A percentile compares a stretch with the other conserved stretches of the same genome.
These are phyloP conservation scores for Oryzias dopingdopingensis DNA, from an alignment of 2,797 vertebrate species.

Conservation along the genomic window DNA sequence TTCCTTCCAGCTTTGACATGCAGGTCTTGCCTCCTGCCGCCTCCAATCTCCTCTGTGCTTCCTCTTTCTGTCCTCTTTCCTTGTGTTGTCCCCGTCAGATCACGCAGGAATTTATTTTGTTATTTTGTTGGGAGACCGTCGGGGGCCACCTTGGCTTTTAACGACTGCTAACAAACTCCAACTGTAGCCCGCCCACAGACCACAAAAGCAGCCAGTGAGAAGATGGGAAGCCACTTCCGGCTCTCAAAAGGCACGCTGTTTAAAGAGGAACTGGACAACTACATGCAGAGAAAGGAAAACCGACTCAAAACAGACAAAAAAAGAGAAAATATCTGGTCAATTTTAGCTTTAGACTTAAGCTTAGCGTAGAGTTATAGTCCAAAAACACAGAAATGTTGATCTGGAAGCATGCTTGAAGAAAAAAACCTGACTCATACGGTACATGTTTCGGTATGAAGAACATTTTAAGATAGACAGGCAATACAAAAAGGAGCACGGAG, in stretches of 20 bases:
- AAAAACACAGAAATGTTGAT: too few relatives aligned
- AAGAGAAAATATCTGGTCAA: constrained; percentile 23
- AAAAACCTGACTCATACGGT: too few relatives aligned
- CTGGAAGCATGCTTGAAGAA: too few relatives aligned
- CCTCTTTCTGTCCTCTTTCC: constrained; percentile 16
- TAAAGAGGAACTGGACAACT: constrained; percentile 68
- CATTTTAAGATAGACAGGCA: too few relatives aligned
- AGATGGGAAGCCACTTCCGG: constrained; percentile 59
- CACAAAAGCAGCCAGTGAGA: constrained; percentile 65
- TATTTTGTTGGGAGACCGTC: constrained; percentile 26
- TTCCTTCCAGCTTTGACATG: constrained; percentile 37
- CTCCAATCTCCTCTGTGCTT: constrained; percentile 34
- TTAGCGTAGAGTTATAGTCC: too few relatives aligned
- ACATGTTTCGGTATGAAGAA: too few relatives aligned
- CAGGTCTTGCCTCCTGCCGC: constrained; percentile 32
- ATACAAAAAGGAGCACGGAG: too few relatives aligned
- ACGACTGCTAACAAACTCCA: constrained; percentile 32
- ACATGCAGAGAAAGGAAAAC: constrained; percentile 15
- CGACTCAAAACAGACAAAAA: constrained; percentile 13
- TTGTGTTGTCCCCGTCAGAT: constrained; percentile 41
- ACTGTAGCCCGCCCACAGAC: constrained; percentile 49
- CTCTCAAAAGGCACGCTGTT: constrained; percentile 56
- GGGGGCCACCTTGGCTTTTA: constrained; percentile 46
- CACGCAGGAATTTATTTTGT: constrained; percentile 28
- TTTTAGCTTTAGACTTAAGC: neutral